Percentiles rank a stretch among this genome's conserved stretches.
Evolutionary conservation across 2,888 invertebrate genomes (phyloP).

Genomic region (Ophion slaviceki): DNA sequence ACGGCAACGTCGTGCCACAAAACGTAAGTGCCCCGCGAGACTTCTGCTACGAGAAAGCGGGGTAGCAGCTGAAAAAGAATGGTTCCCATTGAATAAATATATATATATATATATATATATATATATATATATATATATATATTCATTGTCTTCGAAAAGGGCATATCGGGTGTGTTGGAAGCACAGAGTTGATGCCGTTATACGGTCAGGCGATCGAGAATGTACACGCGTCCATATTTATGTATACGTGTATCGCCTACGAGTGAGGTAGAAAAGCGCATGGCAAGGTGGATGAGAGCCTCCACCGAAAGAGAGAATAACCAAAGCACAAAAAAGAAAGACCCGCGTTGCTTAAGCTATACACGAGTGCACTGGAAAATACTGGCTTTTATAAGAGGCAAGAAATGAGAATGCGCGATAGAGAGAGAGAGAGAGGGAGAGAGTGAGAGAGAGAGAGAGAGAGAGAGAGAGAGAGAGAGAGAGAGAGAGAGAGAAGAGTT

Average conservation of each 20-base stretch:
- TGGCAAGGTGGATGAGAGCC: constrained; percentile 44
- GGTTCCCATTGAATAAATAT: constrained; percentile 34
- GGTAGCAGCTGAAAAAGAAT: constrained; percentile 54
- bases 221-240: neutral
- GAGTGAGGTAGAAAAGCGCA: constrained; percentile 26
- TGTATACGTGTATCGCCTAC: constrained; percentile 5
- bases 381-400: constrained; percentile 20
- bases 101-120: constrained; percentile 11
- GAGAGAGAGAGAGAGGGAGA: constrained; percentile 2
- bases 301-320: constrained; percentile 32
- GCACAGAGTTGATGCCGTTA: neutral
- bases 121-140: neutral
- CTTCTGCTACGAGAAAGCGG: constrained; percentile 64
- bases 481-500: neutral
- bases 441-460: neutral
- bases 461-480: constrained; percentile 32
- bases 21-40: constrained; percentile 73
- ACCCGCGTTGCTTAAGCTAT: constrained; percentile 43
- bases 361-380: constrained; percentile 23
- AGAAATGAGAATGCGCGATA: neutral
- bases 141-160: neutral
- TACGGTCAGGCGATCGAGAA: neutral
- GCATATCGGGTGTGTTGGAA: neutral
- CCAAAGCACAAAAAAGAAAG: constrained; percentile 33
- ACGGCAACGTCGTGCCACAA: constrained; percentile 61